Evolutionary conservation across 2,888 invertebrate genomes (phyloP).

Genomic region (Trisateles emortualis): DNA sequence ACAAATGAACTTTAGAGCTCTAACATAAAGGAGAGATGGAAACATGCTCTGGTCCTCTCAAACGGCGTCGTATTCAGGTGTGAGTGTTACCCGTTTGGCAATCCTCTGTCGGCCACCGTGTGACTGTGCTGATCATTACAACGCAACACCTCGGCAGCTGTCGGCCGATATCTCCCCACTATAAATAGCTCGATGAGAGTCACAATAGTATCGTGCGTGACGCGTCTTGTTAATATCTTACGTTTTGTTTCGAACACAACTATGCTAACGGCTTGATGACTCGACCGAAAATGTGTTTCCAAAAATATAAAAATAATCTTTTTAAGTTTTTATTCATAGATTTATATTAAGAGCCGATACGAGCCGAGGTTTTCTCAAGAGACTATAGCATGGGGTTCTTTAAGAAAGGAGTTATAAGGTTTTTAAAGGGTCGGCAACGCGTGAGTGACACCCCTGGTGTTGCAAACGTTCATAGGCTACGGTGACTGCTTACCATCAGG

Average conservation of each 20-base stretch:
- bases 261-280: conserved; percentile 5
- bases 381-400: too few species aligned
- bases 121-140: conserved; percentile 8
- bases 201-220: conserved; percentile 36
- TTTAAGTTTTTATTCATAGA: too few species aligned
- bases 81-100: conserved; percentile 2
- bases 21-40: too few species aligned
- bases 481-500: too few species aligned
- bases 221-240: conserved; percentile 29
- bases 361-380: too few species aligned
- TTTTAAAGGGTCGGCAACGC: too few species aligned
- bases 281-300: background rate
- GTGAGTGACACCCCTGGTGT: too few species aligned
- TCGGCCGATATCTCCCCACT: conserved; percentile 30
- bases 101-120: background rate
- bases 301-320: background rate
- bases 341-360: background rate
- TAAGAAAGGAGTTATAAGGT: too few species aligned
- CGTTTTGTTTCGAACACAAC: conserved; percentile 27
- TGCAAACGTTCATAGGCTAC: too few species aligned
- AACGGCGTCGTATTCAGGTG: background rate
- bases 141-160: conserved; percentile 33
- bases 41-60: too few species aligned
- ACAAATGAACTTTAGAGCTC: too few species aligned
- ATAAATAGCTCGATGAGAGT: conserved; percentile 45